Percentiles rank a stretch among this genome's conserved stretches.
These are phyloP conservation scores for Pissodes strobi DNA, from an alignment of 1,140 invertebrate genomes.

Conservation along the genomic window DNA sequence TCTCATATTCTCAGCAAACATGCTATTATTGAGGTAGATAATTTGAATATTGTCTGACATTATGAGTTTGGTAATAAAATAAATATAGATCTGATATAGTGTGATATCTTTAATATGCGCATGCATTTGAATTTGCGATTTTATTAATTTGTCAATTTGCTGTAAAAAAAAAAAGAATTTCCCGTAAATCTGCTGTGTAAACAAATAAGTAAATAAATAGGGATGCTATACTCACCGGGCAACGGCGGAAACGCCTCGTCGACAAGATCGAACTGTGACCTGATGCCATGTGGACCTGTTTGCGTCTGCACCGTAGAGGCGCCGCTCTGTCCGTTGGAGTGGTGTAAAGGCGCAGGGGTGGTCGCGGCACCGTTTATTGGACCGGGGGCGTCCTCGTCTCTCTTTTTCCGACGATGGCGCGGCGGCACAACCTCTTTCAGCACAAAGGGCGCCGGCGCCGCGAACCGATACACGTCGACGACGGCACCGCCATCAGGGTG, in stretches of 20 bases:
- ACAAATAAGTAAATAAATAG: not conserved
- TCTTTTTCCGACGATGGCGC: constrained; percentile 56
- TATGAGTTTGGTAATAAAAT: too few relatives aligned
- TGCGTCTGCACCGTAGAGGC: constrained; percentile 20
- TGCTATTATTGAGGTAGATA: too few relatives aligned
- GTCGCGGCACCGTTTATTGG: constrained; percentile 1
- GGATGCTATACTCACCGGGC: constrained; percentile 60
- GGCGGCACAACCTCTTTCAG: constrained; percentile 45
- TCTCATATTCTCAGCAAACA: too few relatives aligned
- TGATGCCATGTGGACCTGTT: constrained; percentile 9
- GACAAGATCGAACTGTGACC: constrained; percentile 77
- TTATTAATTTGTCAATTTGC: too few relatives aligned
- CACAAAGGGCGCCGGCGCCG: constrained; percentile 16
- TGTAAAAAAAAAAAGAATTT: too few relatives aligned
- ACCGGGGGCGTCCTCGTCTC: constrained; percentile 53
- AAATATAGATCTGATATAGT: too few relatives aligned
- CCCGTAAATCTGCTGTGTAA: too few relatives aligned
- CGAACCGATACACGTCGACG: constrained; percentile 35
- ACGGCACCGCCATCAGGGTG: constrained; percentile 7
- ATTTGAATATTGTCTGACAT: too few relatives aligned
- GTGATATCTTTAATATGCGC: too few relatives aligned
- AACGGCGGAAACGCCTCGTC: constrained; percentile 81
- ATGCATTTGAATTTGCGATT: too few relatives aligned
- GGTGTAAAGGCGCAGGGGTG: not conserved
- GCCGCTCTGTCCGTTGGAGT: constrained; percentile 1